phyloP scores from a whole-genome alignment of 2,888 invertebrate species.

The Caradrina clavipalpis region DNA sequence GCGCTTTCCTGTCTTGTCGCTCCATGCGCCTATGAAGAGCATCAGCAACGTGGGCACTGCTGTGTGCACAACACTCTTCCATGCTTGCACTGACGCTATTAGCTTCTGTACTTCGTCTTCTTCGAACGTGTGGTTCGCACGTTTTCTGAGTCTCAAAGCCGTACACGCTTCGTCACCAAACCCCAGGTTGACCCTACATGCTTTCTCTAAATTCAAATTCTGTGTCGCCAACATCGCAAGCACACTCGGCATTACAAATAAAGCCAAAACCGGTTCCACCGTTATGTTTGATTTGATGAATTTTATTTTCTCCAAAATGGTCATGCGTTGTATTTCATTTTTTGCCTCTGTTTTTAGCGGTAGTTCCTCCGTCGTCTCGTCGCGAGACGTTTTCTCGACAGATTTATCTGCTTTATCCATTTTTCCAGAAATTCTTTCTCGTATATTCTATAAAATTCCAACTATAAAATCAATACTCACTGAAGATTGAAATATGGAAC shows the following conservation, averaged over 20 bases:
- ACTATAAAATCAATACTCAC: slow-evolving; percentile 58
- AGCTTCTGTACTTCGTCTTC: slow-evolving; percentile 92
- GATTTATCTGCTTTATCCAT: slow-evolving; percentile 73
- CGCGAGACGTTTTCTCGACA: slow-evolving; percentile 62
- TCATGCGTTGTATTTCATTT: slow-evolving; percentile 76
- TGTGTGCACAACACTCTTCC: slow-evolving; percentile 90
- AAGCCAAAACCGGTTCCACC: slow-evolving; percentile 92
- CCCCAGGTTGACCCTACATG: slow-evolving; percentile 94
- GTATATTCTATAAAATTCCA: slow-evolving; percentile 41
- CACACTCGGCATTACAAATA: slow-evolving; percentile 92
- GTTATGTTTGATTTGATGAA: slow-evolving; percentile 91
- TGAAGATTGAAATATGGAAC: slow-evolving; percentile 45
- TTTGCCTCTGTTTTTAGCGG: slow-evolving; percentile 78
- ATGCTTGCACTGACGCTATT: slow-evolving; percentile 89
- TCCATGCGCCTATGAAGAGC: slow-evolving; percentile 92
- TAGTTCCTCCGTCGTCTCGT: slow-evolving; percentile 74
- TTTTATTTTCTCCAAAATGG: slow-evolving; percentile 84
- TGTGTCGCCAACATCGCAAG: slow-evolving; percentile 94
- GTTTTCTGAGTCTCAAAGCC: slow-evolving; percentile 93
- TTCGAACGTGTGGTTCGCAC: slow-evolving; percentile 92
- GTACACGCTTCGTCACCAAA: slow-evolving; percentile 93
- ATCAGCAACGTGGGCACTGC: slow-evolving; percentile 89
- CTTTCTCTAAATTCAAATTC: slow-evolving; percentile 96
- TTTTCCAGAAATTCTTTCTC: slow-evolving; percentile 53
- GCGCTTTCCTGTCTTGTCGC: slow-evolving; percentile 90